Conservation (phyloP, 2,888 invertebrate species). For the Oscheius myriophilus region DNA sequence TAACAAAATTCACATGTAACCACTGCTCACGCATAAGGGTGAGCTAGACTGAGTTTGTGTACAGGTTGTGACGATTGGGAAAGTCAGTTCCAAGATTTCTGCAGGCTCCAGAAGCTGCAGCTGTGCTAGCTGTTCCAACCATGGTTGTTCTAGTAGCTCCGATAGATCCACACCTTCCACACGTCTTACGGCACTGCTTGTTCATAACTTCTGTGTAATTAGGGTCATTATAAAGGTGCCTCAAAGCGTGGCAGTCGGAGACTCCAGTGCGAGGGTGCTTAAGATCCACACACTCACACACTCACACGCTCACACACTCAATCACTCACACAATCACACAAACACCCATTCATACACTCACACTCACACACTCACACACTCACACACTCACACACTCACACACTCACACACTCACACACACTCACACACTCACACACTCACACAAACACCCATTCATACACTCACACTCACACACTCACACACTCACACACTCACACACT, state of each 20-base stretch:
- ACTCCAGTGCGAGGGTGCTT: slow-evolving; percentile 2
- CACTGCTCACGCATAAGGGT: neutral
- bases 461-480: no score
- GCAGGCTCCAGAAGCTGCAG: neutral
- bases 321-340: no score
- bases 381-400: no score
- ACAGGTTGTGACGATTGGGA: neutral
- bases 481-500: no score
- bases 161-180: neutral
- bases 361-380: no score
- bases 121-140: no score
- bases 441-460: no score
- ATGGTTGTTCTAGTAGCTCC: neutral
- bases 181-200: neutral
- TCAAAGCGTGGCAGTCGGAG: neutral
- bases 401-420: no score
- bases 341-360: no score
- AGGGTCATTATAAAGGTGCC: neutral
- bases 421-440: no score
- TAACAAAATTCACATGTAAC: no score
- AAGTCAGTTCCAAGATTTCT: neutral
- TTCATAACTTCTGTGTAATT: neutral
- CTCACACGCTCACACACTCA: no score
- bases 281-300: neutral
- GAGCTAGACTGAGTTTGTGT: neutral